Evolutionary conservation across 2,797 vertebrate genomes (phyloP).

Genomic region (Bufotes viridis): DNA sequence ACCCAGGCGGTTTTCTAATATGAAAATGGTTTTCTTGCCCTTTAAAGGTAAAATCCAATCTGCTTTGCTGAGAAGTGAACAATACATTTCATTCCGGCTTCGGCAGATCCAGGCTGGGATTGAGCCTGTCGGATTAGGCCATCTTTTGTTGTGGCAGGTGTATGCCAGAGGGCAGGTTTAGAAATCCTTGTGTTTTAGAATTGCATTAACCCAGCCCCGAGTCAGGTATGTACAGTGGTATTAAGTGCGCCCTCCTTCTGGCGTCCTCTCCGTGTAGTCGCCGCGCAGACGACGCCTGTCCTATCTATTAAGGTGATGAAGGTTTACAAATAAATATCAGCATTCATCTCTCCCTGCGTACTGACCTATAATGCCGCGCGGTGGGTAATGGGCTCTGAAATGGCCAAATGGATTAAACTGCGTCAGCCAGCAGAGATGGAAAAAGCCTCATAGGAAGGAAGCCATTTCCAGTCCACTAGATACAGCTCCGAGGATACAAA

Average conservation of each 20-base stretch:
- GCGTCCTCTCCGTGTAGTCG: constrained; percentile 67
- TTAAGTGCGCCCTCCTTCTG: constrained; percentile 69
- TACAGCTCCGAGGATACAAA: too few species aligned
- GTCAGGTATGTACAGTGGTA: constrained; percentile 72
- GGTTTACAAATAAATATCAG: constrained; percentile 67
- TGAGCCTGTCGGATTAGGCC: constrained; percentile 67
- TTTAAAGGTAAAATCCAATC: constrained; percentile 48
- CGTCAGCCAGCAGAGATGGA: constrained; percentile 67
- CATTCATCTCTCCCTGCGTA: constrained; percentile 67
- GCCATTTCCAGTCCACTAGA: not conserved
- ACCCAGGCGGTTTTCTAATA: not conserved
- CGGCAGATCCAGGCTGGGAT: constrained; percentile 54
- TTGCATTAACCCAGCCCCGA: constrained; percentile 71
- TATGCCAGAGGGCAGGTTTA: constrained; percentile 70
- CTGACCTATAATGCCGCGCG: constrained; percentile 64
- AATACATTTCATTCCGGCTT: constrained; percentile 52
- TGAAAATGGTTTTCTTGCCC: constrained; percentile 23
- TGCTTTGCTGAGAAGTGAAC: not conserved
- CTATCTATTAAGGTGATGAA: constrained; percentile 71
- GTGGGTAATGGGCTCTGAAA: constrained; percentile 68
- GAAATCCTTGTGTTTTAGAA: constrained; percentile 67
- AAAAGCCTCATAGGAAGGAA: constrained; percentile 18
- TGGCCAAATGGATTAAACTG: constrained; percentile 71
- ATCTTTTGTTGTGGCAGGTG: constrained; percentile 71
- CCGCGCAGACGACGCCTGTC: constrained; percentile 67